Base-by-base conservation (phyloP, 2,113 vertebrate species). In the Mirounga angustirostris region DNA sequence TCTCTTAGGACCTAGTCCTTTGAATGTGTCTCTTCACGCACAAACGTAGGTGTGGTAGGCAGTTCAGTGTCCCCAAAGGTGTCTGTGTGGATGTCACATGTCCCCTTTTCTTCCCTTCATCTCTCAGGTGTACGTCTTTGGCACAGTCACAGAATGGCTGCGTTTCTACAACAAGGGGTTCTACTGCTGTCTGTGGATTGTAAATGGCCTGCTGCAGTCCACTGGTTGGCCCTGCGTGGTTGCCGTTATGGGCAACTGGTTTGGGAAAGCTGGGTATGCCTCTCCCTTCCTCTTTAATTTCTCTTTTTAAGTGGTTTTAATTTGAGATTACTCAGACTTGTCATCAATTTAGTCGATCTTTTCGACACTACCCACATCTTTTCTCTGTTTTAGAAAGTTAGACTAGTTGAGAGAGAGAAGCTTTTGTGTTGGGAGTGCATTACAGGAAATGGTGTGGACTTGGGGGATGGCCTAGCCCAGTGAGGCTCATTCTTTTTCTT, bases 201-300 rank as follows among this genome's bases (percentile, higher is more conserved):
- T 99, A 94, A 99, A 99, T 5, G 99, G 99, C 90, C 99, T 99
- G 97, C 98, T 99, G 98, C 99, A 99, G 98, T 99, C 99, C 1
- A 99, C 99, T 0, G 99, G 99, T 15, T 99, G 99, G 99, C 99
- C 99, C 95, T 99, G 99, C 12, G 99, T 99, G 30, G 99, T 99
- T 36, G 99, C 99, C 12, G 99, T 99, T 97, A 99, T 99, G 99
- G 99, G 99, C 96, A 99, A 99, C 99, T 99, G 99, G 99, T 99
- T 99, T 95, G 99, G 99, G 89, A 99, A 99, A 98, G 98, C 99
- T 0, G 99, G 99, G 99, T 98, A 90, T 56, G 69, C 83, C 90
- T 22, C 73, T 26, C 74, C 28, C 40, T 95, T 89, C 56, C 59
- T 71, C 96, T 43, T 52, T 26, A 6, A 14, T 40, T 78, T 73